phyloP scores from a whole-genome alignment of 2,888 invertebrate species.

The Leptopterna dolabrata region DNA sequence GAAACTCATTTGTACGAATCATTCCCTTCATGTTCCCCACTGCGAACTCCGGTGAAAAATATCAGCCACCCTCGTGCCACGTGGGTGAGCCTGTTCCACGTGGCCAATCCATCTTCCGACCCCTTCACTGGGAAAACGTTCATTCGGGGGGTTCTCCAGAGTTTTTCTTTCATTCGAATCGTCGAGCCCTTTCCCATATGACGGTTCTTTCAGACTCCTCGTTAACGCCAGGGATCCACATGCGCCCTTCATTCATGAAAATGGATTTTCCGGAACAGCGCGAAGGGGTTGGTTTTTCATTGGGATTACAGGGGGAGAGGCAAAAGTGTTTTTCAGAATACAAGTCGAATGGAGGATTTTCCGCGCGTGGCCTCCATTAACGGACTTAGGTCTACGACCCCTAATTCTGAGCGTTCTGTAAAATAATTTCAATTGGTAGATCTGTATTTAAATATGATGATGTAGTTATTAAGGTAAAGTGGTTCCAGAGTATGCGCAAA shows the following conservation, averaged over 20 bases:
- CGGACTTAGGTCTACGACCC: neutral
- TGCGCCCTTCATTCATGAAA: neutral
- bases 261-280: neutral
- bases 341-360: neutral
- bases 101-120: neutral
- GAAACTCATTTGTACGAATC: neutral
- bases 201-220: neutral
- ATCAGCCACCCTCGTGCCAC: neutral
- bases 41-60: neutral
- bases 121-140: neutral
- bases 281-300: neutral
- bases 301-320: neutral
- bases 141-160: neutral
- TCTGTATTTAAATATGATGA: too few species aligned
- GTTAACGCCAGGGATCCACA: neutral
- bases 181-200: too few species aligned
- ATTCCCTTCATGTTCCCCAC: neutral
- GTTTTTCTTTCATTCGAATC: neutral
- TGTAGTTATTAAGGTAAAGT: too few species aligned
- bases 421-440: too few species aligned
- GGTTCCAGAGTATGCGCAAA: too few species aligned
- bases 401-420: neutral
- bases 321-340: neutral
- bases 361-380: neutral
- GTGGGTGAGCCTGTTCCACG: neutral